Conservation (phyloP, 2,113 vertebrate genomes). For the Coptodon bakossiorum region DNA sequence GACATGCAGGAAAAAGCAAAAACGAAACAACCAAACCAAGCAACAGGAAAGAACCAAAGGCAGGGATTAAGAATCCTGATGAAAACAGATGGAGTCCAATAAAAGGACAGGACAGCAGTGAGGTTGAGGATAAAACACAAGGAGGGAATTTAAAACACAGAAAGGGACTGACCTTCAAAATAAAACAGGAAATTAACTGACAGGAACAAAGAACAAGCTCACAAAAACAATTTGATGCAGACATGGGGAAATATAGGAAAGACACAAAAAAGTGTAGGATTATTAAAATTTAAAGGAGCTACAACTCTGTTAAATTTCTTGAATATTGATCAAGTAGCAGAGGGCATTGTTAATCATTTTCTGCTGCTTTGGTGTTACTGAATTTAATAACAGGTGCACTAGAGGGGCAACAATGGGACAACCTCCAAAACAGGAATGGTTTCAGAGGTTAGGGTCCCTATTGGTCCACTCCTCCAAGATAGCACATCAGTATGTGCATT, state of each 20-base stretch:
- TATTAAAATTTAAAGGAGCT: not conserved
- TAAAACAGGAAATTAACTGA: not conserved
- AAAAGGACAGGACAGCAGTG: not conserved
- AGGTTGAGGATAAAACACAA: not conserved
- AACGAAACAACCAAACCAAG: not conserved
- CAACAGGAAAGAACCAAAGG: not conserved
- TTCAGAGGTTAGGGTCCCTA: not conserved
- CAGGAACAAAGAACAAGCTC: not conserved
- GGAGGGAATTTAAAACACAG: not conserved
- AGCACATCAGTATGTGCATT: not conserved
- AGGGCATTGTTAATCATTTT: not conserved
- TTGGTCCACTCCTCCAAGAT: not conserved
- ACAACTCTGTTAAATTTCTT: not conserved
- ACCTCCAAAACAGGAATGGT: not conserved
- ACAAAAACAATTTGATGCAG: not conserved
- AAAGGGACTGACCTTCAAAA: not conserved
- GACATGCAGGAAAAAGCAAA: not conserved
- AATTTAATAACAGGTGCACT: not conserved
- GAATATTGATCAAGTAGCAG: not conserved
- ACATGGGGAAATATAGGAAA: not conserved
- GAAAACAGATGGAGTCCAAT: not conserved
- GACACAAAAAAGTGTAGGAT: not conserved
- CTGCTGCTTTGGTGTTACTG: not conserved
- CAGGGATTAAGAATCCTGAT: not conserved
- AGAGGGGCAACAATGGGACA: not conserved